Evolutionary conservation across 1,140 invertebrate species (phyloP).

Genomic region (Drosophila biarmipes): DNA sequence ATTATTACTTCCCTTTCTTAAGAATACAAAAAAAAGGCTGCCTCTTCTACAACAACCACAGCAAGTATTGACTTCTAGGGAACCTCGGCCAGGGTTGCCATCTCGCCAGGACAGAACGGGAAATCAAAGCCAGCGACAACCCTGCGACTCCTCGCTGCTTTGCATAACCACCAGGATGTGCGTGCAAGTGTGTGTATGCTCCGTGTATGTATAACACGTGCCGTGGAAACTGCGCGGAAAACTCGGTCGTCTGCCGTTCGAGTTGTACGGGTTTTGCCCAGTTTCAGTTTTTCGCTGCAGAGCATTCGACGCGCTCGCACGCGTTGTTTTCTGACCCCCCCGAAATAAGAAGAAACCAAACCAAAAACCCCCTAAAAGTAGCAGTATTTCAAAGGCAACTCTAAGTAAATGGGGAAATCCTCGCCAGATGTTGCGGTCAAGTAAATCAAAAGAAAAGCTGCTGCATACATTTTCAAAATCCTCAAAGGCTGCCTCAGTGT

Average conservation of each 20-base stretch:
- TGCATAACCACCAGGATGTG: constrained; percentile 67
- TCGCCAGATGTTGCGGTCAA: constrained; percentile 34
- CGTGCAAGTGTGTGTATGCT: constrained; percentile 38
- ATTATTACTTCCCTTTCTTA: constrained; percentile 21
- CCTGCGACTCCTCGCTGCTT: constrained; percentile 67
- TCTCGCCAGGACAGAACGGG: constrained; percentile 25
- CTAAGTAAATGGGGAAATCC: constrained; percentile 5
- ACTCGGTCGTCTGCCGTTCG: constrained; percentile 4
- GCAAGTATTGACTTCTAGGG: constrained; percentile 73
- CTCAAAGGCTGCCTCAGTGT: constrained; percentile 5
- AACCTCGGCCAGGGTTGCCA: constrained; percentile 56
- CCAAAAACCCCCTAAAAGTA: neutral
- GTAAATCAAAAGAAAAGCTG: constrained; percentile 14
- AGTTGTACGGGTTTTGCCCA: constrained; percentile 32
- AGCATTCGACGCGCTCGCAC: constrained; percentile 48
- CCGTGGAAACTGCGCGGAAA: constrained; percentile 51
- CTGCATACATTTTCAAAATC: neutral
- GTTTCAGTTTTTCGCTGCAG: constrained; percentile 48
- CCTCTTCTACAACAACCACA: constrained; percentile 36
- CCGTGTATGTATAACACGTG: constrained; percentile 63
- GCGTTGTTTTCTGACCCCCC: constrained; percentile 21
- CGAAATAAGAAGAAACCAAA: neutral
- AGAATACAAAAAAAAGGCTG: neutral
- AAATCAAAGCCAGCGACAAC: constrained; percentile 69
- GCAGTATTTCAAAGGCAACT: neutral